Evolutionary conservation across 2,888 invertebrate genomes (phyloP).

Genomic region (Leucophenga montana): DNA sequence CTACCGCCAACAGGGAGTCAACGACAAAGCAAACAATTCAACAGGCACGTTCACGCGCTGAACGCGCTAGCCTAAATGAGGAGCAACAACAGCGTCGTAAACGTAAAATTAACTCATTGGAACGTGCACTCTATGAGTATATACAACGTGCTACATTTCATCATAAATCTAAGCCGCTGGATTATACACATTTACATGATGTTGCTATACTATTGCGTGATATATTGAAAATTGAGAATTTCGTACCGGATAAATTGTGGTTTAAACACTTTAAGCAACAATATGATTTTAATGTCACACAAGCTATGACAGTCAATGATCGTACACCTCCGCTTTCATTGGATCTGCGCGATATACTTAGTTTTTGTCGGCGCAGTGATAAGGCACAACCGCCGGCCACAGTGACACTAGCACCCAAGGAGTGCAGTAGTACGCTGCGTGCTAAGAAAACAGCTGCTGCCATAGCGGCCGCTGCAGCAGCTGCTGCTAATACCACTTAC

Average conservation of each 20-base stretch:
- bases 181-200: constrained; percentile 52
- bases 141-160: constrained; percentile 66
- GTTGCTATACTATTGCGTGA: constrained; percentile 60
- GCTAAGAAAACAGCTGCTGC: constrained; percentile 12
- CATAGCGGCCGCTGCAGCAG: neutral
- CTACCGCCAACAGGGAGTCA: too few species aligned
- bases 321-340: constrained; percentile 60
- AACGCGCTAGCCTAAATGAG: constrained; percentile 36
- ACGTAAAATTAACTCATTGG: constrained; percentile 66
- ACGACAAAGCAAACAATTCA: too few species aligned
- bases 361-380: constrained; percentile 65
- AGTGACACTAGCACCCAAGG: constrained; percentile 57
- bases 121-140: constrained; percentile 67
- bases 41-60: too few species aligned
- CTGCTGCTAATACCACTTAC: too few species aligned
- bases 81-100: constrained; percentile 55
- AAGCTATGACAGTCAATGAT: constrained; percentile 41
- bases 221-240: constrained; percentile 65
- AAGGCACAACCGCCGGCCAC: constrained; percentile 49
- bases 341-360: constrained; percentile 65
- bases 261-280: constrained; percentile 59
- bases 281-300: constrained; percentile 54
- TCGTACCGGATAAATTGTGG: constrained; percentile 63
- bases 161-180: constrained; percentile 55
- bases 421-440: constrained; percentile 23